Percentiles rank a stretch among this genome's conserved stretches.
These are phyloP conservation scores for Euura lappo DNA, from an alignment of 1,140 invertebrate species.

Conservation along the genomic window DNA sequence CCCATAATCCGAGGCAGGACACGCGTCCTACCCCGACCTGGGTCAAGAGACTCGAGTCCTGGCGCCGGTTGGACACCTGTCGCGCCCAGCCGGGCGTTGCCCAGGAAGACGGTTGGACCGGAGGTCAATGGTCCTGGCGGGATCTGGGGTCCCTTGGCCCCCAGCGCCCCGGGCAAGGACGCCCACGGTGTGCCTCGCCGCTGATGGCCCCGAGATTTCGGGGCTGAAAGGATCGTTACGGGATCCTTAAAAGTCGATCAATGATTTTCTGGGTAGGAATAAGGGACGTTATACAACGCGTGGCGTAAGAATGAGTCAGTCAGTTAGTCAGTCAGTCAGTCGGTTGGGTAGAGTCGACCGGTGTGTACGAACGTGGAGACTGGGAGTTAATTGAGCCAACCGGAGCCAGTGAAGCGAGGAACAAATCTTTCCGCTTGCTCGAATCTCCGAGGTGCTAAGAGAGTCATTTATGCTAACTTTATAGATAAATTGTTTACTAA, in stretches of 20 bases:
- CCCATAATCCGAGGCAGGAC: too few species aligned
- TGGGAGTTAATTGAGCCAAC: constrained; percentile 36
- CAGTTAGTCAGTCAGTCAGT: too few species aligned
- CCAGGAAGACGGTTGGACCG: background rate
- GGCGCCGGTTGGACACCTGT: constrained; percentile 6
- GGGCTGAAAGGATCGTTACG: too few species aligned
- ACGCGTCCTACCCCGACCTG: background rate
- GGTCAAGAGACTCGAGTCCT: constrained; percentile 20
- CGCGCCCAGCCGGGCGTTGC: constrained; percentile 10
- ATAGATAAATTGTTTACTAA: constrained; percentile 15
- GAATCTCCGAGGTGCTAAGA: constrained; percentile 28
- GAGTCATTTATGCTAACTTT: constrained; percentile 40
- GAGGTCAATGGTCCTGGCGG: constrained; percentile 17
- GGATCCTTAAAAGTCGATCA: too few species aligned
- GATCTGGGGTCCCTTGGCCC: constrained; percentile 2
- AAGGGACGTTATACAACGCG: background rate
- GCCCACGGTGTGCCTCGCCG: constrained; percentile 38
- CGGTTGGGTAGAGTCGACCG: constrained; percentile 10
- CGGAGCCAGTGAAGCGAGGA: constrained; percentile 41
- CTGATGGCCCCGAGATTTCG: too few species aligned
- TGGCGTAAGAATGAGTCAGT: constrained; percentile 24
- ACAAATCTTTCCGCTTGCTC: constrained; percentile 39
- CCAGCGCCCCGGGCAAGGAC: constrained; percentile 40
- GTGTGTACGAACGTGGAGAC: background rate
- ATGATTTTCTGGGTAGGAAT: too few species aligned